Evolutionary conservation across 2,888 invertebrate genomes (phyloP).

Genomic region (Nysson spinosus): DNA sequence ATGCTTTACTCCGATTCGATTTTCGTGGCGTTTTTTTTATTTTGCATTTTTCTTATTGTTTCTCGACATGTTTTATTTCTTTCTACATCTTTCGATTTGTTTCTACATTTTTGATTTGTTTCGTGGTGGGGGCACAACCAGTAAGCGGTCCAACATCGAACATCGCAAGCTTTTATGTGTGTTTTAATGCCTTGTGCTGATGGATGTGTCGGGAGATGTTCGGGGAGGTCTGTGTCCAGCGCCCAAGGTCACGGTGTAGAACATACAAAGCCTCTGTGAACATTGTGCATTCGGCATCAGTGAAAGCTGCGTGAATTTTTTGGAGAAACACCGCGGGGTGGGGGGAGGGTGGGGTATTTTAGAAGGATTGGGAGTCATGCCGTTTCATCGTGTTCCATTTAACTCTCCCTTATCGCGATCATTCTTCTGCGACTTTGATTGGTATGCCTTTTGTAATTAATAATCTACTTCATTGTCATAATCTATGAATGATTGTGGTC

Average conservation of each 20-base stretch:
- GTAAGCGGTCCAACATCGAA: constrained; percentile 74
- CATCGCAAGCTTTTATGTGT: constrained; percentile 73
- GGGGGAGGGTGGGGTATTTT: not conserved
- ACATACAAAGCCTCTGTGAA: constrained; percentile 76
- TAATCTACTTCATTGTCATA: too few species aligned
- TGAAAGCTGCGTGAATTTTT: constrained; percentile 67
- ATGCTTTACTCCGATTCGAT: too few species aligned
- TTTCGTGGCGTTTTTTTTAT: not conserved
- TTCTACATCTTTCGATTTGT: not conserved
- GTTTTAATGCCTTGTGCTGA: constrained; percentile 67
- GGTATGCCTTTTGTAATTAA: too few species aligned
- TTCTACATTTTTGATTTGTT: constrained; percentile 2
- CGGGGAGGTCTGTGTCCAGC: constrained; percentile 70
- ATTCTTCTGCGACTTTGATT: too few species aligned
- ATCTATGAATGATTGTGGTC: too few species aligned
- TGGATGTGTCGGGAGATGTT: constrained; percentile 69
- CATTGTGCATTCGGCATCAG: constrained; percentile 73
- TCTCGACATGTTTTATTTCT: too few species aligned
- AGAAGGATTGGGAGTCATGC: not conserved
- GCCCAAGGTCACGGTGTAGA: constrained; percentile 70
- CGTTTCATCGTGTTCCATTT: too few species aligned
- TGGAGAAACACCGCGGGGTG: constrained; percentile 19
- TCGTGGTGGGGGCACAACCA: constrained; percentile 56
- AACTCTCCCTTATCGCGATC: too few species aligned
- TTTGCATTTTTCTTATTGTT: constrained; percentile 3